phyloP scores from a whole-genome alignment of 2,888 invertebrate genomes.

The Mactromeris polynyma region DNA sequence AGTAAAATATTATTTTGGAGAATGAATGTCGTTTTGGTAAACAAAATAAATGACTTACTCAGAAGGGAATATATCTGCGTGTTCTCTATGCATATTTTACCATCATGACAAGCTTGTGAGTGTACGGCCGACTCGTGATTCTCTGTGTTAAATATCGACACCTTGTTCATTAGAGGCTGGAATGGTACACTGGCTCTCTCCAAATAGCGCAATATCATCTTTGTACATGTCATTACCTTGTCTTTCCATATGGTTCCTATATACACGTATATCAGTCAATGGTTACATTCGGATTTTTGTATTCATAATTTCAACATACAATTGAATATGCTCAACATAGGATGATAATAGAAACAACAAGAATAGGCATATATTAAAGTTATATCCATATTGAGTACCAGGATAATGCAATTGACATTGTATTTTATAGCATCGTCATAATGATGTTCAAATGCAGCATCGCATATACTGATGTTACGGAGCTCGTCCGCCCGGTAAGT shows the following conservation, averaged over 20 bases:
- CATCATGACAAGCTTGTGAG: slow-evolving; percentile 73
- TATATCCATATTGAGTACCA: too few species aligned
- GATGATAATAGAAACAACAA: too few species aligned
- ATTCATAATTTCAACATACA: too few species aligned
- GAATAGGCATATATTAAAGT: too few species aligned
- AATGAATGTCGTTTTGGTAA: too few species aligned
- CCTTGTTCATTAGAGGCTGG: slow-evolving; percentile 66
- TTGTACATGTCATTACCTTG: slow-evolving; percentile 58
- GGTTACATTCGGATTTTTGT: neutral
- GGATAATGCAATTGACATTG: too few species aligned
- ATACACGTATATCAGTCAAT: neutral
- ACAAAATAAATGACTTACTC: slow-evolving; percentile 71
- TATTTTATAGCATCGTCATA: too few species aligned
- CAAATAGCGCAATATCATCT: slow-evolving; percentile 59
- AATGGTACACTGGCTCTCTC: slow-evolving; percentile 61
- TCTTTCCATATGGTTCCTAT: slow-evolving; percentile 57
- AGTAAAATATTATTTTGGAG: too few species aligned
- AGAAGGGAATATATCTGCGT: slow-evolving; percentile 73
- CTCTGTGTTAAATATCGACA: slow-evolving; percentile 69
- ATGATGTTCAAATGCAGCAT: too few species aligned
- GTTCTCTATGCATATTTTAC: slow-evolving; percentile 75
- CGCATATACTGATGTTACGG: too few species aligned
- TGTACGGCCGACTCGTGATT: slow-evolving; percentile 71
- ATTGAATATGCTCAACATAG: too few species aligned
- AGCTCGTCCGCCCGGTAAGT: too few species aligned